Evolutionary conservation across 2,888 invertebrate species (phyloP), one percentile per base, ranked within the genome.

Genomic region (Scaptomyza cyrtandrae): DNA sequence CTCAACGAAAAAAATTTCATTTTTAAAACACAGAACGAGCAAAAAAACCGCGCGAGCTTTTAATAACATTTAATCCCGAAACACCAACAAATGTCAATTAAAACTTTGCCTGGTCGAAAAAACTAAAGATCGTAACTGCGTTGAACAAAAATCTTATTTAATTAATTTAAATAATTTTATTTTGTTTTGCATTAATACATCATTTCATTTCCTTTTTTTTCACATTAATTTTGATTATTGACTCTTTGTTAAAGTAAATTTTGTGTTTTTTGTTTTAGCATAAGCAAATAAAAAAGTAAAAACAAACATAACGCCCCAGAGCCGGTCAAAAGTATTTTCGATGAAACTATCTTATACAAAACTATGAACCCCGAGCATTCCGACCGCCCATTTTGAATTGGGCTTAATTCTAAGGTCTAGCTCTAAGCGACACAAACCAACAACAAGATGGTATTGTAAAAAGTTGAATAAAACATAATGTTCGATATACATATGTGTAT

Each of bases 141-240:
- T 55, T 53, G 48, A 78, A 72, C 80, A 80, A 90, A 89, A 84
- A 78, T 89, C 80, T 90, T 88, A 90, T 90, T 90, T 90, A 90
- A 88, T 87, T 82, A 33, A 82, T 75, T 90, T 90, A 90, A 90
- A 90, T 90, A 89, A 90, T 90, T 89, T 90, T 46, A 86, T 67
- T 86, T 90, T 90, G 88, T 89, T 70, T 89, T 80, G 80, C 81
- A 73, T 81, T 75, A 77, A 66, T 72, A 62, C 56, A 57, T 64
- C 58, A 77, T 76, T 74, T 80, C 65, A 61, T 68, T 60, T 52
- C 71, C 29, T 16, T 58, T 75, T 60, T 49, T 48, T 70, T 7
- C 3, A 19, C 54, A 71, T 71, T 64, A 55, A 60, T 49, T 59
- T 58, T 29, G 50, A 57, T 58, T 33, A 69, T 63, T 43, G 49